Evolutionary conservation across 1,140 invertebrate species (phyloP).

Genomic region (Leptinotarsa undecemlineata): DNA sequence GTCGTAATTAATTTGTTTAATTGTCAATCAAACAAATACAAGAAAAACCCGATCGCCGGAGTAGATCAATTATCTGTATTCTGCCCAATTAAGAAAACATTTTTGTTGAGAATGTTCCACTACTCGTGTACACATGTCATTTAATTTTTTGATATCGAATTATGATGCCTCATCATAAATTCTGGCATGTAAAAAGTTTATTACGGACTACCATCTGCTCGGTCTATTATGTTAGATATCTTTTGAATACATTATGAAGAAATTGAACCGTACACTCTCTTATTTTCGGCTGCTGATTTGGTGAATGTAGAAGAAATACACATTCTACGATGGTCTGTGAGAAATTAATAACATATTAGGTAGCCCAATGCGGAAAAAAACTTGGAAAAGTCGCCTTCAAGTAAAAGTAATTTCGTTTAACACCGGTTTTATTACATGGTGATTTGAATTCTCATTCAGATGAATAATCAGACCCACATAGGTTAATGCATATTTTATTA

Average conservation of each 20-base stretch:
- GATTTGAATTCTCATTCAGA: too few species aligned
- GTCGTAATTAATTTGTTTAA: constrained; percentile 16
- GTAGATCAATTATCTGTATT: constrained; percentile 21
- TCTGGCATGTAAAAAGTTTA: constrained; percentile 8
- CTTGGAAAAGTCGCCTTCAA: background rate
- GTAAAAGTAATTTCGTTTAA: background rate
- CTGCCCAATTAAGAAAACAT: constrained; percentile 21
- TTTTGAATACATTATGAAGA: constrained; percentile 8
- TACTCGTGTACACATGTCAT: constrained; percentile 13
- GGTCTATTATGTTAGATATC: constrained; percentile 1
- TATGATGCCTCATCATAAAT: constrained; percentile 15
- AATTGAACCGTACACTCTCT: background rate
- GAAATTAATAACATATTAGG: constrained; percentile 8
- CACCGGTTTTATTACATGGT: background rate
- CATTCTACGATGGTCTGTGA: background rate
- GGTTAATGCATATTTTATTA: too few species aligned
- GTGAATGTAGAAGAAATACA: background rate
- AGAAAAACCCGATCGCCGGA: constrained; percentile 13
- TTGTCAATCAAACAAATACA: constrained; percentile 21
- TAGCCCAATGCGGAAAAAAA: background rate
- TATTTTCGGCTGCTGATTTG: background rate
- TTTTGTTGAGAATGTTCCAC: background rate
- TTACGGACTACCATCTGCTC: constrained; percentile 4
- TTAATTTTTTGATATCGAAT: background rate
- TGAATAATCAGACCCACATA: too few species aligned